These are phyloP conservation scores for Coregonus suidteri DNA, from an alignment of 2,797 vertebrate species.

Conservation along the genomic window DNA sequence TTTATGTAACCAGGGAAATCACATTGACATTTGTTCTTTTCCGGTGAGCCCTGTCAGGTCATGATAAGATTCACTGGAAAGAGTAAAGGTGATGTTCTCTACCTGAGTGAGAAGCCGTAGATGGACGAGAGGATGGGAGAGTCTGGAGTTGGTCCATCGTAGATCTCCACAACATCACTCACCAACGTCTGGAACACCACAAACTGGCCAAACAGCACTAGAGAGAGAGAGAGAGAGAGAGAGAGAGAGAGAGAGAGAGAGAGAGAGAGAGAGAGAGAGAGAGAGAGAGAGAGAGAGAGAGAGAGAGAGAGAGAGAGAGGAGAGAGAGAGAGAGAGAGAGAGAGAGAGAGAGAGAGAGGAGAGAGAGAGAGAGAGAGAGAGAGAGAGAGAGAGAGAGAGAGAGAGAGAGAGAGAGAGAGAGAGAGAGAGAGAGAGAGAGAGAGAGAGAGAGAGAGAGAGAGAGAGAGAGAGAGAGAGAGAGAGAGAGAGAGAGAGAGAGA, in stretches of 20 bases:
- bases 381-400: no score
- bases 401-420: no score
- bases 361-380: constrained; percentile 16
- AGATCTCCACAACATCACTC: constrained; percentile 92
- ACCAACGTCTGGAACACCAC: constrained; percentile 94
- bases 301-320: neutral
- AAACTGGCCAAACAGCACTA: constrained; percentile 98
- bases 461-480: neutral
- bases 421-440: no score
- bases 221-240: neutral
- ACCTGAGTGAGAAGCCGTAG: constrained; percentile 97
- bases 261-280: no score
- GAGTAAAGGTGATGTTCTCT: constrained; percentile 34
- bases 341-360: neutral
- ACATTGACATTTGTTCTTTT: neutral
- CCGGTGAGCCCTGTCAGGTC: neutral
- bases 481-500: neutral
- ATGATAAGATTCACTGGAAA: neutral
- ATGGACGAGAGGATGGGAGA: constrained; percentile 91
- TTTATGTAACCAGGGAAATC: neutral
- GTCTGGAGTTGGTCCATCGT: constrained; percentile 87
- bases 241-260: no score
- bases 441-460: no score
- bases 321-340: neutral
- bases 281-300: no score